phyloP scores from a whole-genome alignment of 2,888 invertebrate species.

The Patella caerulea region DNA sequence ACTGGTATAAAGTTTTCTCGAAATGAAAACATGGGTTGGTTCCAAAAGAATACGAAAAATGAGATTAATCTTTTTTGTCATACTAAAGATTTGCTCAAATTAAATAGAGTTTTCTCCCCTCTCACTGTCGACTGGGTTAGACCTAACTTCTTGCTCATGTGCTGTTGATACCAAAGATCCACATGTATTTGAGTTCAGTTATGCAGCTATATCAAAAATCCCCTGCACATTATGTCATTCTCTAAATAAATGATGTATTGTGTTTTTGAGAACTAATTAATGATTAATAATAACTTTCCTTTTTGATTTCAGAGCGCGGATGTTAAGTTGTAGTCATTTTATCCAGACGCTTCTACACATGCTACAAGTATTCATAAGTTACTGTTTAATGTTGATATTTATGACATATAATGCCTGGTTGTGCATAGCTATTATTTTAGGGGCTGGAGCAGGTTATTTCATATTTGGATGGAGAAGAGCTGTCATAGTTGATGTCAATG shows the following conservation, averaged over 20 bases:
- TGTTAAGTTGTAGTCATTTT: conserved; percentile 81
- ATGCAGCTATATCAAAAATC: neutral
- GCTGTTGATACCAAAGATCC: conserved; percentile 17
- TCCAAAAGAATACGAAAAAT: no score
- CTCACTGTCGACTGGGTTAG: conserved; percentile 11
- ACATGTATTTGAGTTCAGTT: conserved; percentile 13
- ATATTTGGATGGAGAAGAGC: conserved; percentile 96
- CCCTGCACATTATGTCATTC: neutral
- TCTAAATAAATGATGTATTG: neutral
- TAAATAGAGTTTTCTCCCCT: no score
- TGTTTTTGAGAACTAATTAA: neutral
- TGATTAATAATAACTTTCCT: neutral
- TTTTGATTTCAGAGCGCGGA: conserved; percentile 78
- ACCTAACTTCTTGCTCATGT: conserved; percentile 20
- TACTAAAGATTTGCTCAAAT: no score
- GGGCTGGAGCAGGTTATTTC: conserved; percentile 93
- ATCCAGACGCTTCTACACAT: conserved; percentile 91
- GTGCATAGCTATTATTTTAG: conserved; percentile 88
- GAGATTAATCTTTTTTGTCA: no score
- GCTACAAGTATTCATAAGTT: conserved; percentile 90
- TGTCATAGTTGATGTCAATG: conserved; percentile 89
- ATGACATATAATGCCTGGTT: conserved; percentile 98
- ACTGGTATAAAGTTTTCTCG: no score
- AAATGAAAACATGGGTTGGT: no score
- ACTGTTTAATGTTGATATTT: conserved; percentile 95